Evolutionary conservation across 2,113 vertebrate species (phyloP).

Genomic region (Hemichromis elongatus): DNA sequence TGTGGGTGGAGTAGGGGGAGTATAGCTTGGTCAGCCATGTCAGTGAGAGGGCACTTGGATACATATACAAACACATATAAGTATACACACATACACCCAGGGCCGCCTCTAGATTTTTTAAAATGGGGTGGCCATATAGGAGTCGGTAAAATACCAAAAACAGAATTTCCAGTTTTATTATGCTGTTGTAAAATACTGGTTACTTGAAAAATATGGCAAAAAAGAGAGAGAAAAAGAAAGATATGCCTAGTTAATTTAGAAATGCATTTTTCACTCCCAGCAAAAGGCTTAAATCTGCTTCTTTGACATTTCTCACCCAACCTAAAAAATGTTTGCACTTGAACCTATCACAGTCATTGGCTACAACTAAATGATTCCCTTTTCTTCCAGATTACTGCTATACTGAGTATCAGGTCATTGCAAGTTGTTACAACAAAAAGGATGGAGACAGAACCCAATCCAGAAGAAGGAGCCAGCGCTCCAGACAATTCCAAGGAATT

Average conservation of each 20-base stretch:
- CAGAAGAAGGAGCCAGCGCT: background rate
- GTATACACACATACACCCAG: background rate
- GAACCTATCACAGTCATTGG: background rate
- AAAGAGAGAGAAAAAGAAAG: background rate
- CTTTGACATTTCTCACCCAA: background rate
- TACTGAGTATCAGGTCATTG: background rate
- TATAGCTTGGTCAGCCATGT: slow-evolving; percentile 8
- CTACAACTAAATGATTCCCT: background rate
- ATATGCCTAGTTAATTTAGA: background rate
- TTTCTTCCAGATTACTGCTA: slow-evolving; percentile 20
- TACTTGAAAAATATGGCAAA: background rate
- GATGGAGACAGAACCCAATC: slow-evolving; percentile 29
- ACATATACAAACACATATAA: background rate
- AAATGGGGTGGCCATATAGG: background rate
- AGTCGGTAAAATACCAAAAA: background rate
- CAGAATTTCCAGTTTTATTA: background rate
- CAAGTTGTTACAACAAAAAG: background rate
- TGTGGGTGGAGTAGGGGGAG: background rate
- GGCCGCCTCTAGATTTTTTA: background rate
- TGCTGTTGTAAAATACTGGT: background rate
- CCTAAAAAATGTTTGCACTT: background rate
- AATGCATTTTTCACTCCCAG: background rate
- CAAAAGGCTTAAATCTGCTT: slow-evolving; percentile 13
- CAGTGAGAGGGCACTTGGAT: slow-evolving; percentile 31
- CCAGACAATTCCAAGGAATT: background rate